Base-by-base conservation (phyloP, 1,140 invertebrate species). In the Spodoptera frugiperda region DNA sequence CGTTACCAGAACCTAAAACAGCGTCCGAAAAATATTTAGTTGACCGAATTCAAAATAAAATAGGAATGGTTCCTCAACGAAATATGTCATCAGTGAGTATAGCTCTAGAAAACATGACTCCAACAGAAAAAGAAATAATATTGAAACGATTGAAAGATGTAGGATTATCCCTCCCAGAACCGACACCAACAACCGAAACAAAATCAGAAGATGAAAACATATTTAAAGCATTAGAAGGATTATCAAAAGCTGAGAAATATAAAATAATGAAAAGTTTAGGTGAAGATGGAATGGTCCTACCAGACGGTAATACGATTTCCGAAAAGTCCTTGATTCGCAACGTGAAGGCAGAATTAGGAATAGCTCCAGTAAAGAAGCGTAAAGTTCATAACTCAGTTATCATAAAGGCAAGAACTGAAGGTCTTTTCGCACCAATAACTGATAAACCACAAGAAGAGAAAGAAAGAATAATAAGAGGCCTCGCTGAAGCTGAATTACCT, bases 81-180 rank as follows among this genome's bases (percentile, higher is more conserved):
- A 76, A 67, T 53, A 79, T 59, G 17, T 8, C 54, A 77, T 49
- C 44, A 0, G 51, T 67, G 63, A 67, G 46, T 86, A 1, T 70
- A 76, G 11, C 80, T 77, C 51, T 85, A 14, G 81, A 82, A 78
- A 81, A 79, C 10, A 88, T 86, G 78, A 15, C 83, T 8, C 71
- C 57, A 19, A 48, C 51, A 17, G 71, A 85, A 70, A 85, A 83
- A 61, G 82, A 86, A 67, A 86, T 81, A 63, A 84, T 87, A 48
- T 65, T 87, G 30, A 82, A 59, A 77, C 81, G 79, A 17, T 70
- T 85, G 53, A 5, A 72, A 71, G 21, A 33, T 54, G 15, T 12
- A 44, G 84, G 82, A 6, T 54, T 88, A 25, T 82, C 85, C 44
- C 54, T 87, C 3, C 84, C 84, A 11, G 80, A 82, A 77, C 79